These are phyloP conservation scores for Drosophila orosa DNA, from an alignment of 1,140 invertebrate species.

Conservation along the genomic window DNA sequence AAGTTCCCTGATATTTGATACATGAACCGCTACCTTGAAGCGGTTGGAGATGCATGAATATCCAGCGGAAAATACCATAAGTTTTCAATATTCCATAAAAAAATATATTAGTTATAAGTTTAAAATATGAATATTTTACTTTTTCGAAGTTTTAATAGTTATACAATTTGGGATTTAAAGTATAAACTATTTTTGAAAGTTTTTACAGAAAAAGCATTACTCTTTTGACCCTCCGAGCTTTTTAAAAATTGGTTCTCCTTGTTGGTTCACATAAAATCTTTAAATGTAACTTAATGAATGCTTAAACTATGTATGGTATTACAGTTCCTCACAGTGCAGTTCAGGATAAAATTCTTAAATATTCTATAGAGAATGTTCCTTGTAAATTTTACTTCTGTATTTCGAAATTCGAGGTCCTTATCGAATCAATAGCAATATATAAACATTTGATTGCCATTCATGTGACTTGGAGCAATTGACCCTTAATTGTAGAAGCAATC, in stretches of 20 bases:
- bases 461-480: conserved; percentile 9
- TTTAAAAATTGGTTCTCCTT: too few relatives aligned
- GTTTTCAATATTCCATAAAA: not conserved
- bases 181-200: too few relatives aligned
- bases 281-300: not conserved
- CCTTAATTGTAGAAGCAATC: conserved; percentile 4
- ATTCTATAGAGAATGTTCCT: not conserved
- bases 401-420: not conserved
- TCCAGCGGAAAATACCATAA: not conserved
- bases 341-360: not conserved
- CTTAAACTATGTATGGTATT: not conserved
- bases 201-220: too few relatives aligned
- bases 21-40: not conserved
- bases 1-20: conserved; percentile 26
- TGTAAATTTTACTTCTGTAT: not conserved
- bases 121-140: not conserved
- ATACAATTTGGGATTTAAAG: too few relatives aligned
- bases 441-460: not conserved
- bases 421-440: not conserved
- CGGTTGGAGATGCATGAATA: not conserved
- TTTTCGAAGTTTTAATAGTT: not conserved
- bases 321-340: not conserved
- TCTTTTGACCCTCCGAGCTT: too few relatives aligned
- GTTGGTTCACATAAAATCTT: not conserved
- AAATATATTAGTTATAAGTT: not conserved